These are phyloP conservation scores for Brachyistius frenatus DNA, from an alignment of 2,113 vertebrate genomes.

Conservation along the genomic window DNA sequence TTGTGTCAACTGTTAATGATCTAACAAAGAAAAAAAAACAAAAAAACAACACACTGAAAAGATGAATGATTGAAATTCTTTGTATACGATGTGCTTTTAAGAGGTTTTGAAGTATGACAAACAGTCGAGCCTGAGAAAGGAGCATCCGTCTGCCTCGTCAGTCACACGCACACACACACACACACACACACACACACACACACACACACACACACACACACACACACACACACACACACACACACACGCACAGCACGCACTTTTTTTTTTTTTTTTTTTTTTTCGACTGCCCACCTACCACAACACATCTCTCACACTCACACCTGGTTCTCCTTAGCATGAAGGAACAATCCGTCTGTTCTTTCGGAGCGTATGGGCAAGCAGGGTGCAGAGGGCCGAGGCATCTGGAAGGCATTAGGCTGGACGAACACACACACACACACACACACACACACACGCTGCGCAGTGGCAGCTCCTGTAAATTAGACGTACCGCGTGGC, in stretches of 20 bases:
- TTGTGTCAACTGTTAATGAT: not conserved
- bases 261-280: not conserved
- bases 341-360: conserved; percentile 74
- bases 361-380: conserved; percentile 35
- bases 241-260: not conserved
- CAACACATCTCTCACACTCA: conserved; percentile 1
- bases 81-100: not conserved
- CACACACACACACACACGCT: conserved; percentile 25
- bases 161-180: not conserved
- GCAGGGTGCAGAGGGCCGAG: conserved; percentile 18
- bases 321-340: conserved; percentile 75
- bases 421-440: conserved; percentile 59
- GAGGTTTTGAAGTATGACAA: conserved; percentile 31
- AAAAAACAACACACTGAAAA: not conserved
- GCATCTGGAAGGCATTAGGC: conserved; percentile 82
- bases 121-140: conserved; percentile 26
- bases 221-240: not conserved
- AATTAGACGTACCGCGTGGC: conserved; percentile 51
- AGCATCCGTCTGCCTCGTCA: conserved; percentile 7
- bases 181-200: too few relatives aligned
- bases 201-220: too few relatives aligned
- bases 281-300: not conserved
- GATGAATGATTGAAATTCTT: not conserved
- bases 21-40: too few relatives aligned
- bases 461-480: conserved; percentile 71